phyloP scores from a whole-genome alignment of 2,797 vertebrate genomes.

The Eulemur mongoz region DNA sequence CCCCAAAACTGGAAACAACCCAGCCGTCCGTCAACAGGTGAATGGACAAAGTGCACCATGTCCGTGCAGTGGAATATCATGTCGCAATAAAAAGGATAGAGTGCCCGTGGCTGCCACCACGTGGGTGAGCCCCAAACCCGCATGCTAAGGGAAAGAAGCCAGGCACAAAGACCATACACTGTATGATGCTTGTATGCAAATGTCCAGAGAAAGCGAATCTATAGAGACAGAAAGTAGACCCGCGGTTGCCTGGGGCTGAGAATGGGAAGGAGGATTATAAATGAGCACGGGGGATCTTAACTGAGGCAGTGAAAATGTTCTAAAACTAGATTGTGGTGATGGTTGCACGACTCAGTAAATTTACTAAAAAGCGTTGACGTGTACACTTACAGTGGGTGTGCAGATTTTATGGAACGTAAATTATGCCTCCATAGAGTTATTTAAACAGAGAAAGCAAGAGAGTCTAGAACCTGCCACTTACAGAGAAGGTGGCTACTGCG shows the following conservation, averaged over 20 bases:
- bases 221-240: background rate
- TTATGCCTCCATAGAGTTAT: background rate
- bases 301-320: background rate
- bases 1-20: background rate
- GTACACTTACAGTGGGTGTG: background rate
- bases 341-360: background rate
- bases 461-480: background rate
- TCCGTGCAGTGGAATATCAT: background rate
- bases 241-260: background rate
- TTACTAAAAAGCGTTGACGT: background rate
- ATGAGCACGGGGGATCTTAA: background rate
- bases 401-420: background rate
- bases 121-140: background rate
- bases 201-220: background rate
- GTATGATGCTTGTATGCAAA: background rate
- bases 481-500: too few relatives aligned
- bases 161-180: background rate
- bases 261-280: background rate
- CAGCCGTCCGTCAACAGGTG: background rate
- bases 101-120: rapidly evolving
- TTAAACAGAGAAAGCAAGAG: background rate
- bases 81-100: background rate
- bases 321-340: background rate
- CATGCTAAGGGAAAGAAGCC: background rate
- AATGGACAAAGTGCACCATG: background rate